These are phyloP conservation scores for Leptopilina boulardi DNA, from an alignment of 1,140 invertebrate genomes.

Conservation along the genomic window DNA sequence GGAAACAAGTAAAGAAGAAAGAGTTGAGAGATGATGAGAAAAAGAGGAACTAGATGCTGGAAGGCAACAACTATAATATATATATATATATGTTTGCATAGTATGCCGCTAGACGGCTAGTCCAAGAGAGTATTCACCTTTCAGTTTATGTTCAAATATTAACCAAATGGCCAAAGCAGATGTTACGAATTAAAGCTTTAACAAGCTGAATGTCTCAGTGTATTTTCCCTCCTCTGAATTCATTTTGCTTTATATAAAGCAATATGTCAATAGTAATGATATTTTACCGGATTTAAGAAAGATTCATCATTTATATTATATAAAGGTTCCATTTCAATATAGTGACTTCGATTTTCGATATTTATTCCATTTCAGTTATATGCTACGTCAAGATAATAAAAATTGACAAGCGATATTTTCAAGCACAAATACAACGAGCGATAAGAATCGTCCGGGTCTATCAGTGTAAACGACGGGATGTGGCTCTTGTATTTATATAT, in stretches of 20 bases:
- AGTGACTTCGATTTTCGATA: neutral
- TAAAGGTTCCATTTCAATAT: neutral
- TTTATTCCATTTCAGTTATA: conserved; percentile 20
- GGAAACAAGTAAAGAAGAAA: neutral
- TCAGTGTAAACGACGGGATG: neutral
- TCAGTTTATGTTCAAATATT: conserved; percentile 28
- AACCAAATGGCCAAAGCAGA: conserved; percentile 25
- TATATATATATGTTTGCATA: neutral
- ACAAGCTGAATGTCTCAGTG: neutral
- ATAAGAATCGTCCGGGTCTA: neutral
- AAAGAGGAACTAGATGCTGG: neutral
- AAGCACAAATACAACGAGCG: neutral
- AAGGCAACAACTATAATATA: neutral
- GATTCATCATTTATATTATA: neutral
- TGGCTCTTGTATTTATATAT: neutral
- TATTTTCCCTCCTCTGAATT: neutral
- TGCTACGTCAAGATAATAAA: neutral
- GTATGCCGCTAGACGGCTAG: conserved; percentile 6
- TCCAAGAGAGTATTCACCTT: conserved; percentile 23
- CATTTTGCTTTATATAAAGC: neutral
- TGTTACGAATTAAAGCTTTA: conserved; percentile 25
- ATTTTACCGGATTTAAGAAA: neutral
- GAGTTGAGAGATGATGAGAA: neutral
- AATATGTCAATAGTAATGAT: neutral
- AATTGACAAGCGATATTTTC: conserved; percentile 20